Conservation (phyloP, 2,113 vertebrate species). For the Hippocampus abdominalis region DNA sequence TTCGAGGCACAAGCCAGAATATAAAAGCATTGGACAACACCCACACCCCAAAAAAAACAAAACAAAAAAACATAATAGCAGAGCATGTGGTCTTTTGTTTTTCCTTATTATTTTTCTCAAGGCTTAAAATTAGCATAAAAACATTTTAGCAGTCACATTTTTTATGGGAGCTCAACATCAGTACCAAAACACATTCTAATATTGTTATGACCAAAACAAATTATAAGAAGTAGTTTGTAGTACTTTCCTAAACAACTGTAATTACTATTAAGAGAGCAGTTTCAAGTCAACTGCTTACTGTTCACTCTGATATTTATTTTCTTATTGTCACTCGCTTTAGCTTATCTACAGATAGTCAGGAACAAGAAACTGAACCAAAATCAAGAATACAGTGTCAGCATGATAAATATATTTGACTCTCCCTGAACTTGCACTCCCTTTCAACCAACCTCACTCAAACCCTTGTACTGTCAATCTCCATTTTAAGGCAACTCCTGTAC, state of each 20-base stretch:
- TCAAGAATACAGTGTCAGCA: background rate
- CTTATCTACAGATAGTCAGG: background rate
- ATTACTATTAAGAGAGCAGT: background rate
- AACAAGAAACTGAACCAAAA: background rate
- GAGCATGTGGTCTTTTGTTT: conserved; percentile 31
- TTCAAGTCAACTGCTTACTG: background rate
- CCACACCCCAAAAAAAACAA: background rate
- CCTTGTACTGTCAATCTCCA: background rate
- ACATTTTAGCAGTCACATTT: background rate
- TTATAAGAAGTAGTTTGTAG: background rate
- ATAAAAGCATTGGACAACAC: background rate
- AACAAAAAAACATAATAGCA: conserved; percentile 7
- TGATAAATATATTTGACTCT: conserved; percentile 4
- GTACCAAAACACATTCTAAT: background rate
- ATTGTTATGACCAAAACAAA: background rate
- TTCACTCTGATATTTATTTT: background rate
- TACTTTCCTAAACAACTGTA: background rate
- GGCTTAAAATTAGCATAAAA: background rate
- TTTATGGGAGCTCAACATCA: background rate
- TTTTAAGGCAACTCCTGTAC: background rate
- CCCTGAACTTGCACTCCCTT: background rate
- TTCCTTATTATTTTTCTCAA: background rate
- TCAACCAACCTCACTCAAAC: background rate
- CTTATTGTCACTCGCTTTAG: background rate
- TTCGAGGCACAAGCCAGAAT: conserved; percentile 5